phyloP scores from a whole-genome alignment of 2,113 vertebrate species.

The Sorex fumeus region DNA sequence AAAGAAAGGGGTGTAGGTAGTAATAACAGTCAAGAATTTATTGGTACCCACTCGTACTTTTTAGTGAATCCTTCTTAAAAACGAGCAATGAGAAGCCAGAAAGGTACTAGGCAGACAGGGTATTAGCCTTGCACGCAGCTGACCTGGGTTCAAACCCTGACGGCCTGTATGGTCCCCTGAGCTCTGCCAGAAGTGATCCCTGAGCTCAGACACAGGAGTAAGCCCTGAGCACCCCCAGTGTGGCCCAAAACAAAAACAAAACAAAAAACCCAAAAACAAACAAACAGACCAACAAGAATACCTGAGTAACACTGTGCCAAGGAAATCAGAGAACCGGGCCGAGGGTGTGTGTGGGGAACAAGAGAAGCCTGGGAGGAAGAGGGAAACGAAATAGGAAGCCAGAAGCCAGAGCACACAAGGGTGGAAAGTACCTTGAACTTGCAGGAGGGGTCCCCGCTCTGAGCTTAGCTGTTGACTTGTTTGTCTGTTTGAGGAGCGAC shows the following conservation, averaged over 20 bases:
- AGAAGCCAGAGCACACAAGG: background rate
- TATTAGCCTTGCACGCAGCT: too few species aligned
- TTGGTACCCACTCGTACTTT: slow-evolving; percentile 47
- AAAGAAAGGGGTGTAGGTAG: slow-evolving; percentile 59
- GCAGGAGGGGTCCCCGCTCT: background rate
- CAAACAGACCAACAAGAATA: too few species aligned
- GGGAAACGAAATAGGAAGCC: slow-evolving; percentile 21
- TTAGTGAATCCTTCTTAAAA: slow-evolving; percentile 55
- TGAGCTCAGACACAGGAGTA: too few species aligned
- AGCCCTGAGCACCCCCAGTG: too few species aligned
- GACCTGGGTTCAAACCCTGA: too few species aligned
- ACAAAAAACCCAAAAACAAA: too few species aligned
- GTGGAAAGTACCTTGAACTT: background rate
- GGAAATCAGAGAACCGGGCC: background rate
- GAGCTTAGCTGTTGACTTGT: slow-evolving; percentile 14
- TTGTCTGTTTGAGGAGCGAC: background rate
- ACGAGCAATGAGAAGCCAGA: background rate
- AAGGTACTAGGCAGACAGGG: too few species aligned
- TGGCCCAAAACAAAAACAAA: too few species aligned
- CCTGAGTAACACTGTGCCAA: background rate
- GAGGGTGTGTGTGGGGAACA: background rate
- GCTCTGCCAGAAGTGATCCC: too few species aligned
- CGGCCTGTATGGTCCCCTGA: too few species aligned
- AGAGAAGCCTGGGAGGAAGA: background rate
- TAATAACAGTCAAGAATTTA: slow-evolving; percentile 28